A percentile compares a stretch with the other conserved stretches of the same genome.
Conservation (phyloP, 1,140 invertebrate species). For the Ceratina calcarata region DNA sequence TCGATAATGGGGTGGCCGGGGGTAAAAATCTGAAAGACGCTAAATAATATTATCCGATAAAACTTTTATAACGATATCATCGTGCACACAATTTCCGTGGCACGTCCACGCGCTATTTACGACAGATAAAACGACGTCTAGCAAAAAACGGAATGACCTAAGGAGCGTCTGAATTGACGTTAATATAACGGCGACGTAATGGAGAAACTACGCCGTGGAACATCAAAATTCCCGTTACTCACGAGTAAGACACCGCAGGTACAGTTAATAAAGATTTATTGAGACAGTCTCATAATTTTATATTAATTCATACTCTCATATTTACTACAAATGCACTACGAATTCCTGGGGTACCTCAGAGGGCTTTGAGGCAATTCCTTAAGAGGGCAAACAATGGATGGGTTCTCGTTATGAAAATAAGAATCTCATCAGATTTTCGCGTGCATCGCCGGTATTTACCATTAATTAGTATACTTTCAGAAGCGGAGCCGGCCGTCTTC, state of each 20-base stretch:
- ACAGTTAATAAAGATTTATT: not conserved
- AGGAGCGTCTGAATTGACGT: constrained; percentile 17
- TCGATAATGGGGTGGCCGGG: not conserved
- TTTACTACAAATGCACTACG: no score
- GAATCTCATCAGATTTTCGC: constrained; percentile 7
- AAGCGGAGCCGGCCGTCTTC: constrained; percentile 6
- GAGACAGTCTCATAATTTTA: no score
- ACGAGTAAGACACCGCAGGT: not conserved
- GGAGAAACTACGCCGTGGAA: not conserved
- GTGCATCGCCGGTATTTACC: constrained; percentile 4
- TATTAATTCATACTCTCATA: no score
- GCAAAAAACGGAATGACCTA: not conserved
- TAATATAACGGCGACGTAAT: constrained; percentile 3
- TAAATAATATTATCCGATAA: constrained; percentile 47
- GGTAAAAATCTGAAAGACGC: constrained; percentile 33
- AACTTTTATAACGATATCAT: constrained; percentile 38
- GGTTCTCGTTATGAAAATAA: constrained; percentile 13
- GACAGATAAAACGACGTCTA: constrained; percentile 23
- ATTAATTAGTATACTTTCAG: constrained; percentile 28
- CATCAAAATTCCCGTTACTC: constrained; percentile 7
- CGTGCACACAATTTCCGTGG: constrained; percentile 30
- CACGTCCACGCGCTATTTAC: constrained; percentile 27
- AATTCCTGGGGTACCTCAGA: no score
- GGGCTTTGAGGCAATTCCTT: no score
- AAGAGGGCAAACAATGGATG: not conserved